These are phyloP conservation scores for Scolopax mira DNA, from an alignment of 2,113 vertebrate genomes.

Conservation along the genomic window DNA sequence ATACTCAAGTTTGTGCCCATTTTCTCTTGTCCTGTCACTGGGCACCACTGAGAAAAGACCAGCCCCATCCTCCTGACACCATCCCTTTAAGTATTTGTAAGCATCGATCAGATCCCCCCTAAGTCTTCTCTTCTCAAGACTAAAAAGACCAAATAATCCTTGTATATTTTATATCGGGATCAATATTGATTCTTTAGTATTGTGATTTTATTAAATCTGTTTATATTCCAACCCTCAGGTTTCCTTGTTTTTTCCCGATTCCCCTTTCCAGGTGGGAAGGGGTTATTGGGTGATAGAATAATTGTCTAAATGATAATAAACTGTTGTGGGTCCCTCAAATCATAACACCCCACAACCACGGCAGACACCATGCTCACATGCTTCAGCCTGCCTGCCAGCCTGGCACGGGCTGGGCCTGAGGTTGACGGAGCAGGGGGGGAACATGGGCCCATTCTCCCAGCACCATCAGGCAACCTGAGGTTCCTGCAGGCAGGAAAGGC, in stretches of 20 bases:
- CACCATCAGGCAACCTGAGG: fast-evolving
- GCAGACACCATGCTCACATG: fast-evolving
- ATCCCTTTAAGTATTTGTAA: too few species aligned
- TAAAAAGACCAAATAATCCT: too few species aligned
- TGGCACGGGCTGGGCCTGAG: background rate
- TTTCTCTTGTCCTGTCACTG: too few species aligned
- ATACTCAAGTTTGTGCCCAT: too few species aligned
- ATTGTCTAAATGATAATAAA: background rate
- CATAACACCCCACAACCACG: background rate
- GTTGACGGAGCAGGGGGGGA: background rate
- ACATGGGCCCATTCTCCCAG: fast-evolving
- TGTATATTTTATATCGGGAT: background rate
- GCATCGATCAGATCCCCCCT: too few species aligned
- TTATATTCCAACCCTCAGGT: background rate
- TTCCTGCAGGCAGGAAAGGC: background rate
- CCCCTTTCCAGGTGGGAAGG: background rate
- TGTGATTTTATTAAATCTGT: background rate
- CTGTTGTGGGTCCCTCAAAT: background rate
- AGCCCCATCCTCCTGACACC: too few species aligned
- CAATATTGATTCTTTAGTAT: background rate
- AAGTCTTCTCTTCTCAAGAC: too few species aligned
- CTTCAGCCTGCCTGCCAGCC: background rate
- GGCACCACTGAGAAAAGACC: too few species aligned
- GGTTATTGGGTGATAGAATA: background rate
- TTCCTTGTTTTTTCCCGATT: background rate